These are phyloP conservation scores for Lepidotrigona ventralis DNA, from an alignment of 1,140 invertebrate species.

Conservation along the genomic window DNA sequence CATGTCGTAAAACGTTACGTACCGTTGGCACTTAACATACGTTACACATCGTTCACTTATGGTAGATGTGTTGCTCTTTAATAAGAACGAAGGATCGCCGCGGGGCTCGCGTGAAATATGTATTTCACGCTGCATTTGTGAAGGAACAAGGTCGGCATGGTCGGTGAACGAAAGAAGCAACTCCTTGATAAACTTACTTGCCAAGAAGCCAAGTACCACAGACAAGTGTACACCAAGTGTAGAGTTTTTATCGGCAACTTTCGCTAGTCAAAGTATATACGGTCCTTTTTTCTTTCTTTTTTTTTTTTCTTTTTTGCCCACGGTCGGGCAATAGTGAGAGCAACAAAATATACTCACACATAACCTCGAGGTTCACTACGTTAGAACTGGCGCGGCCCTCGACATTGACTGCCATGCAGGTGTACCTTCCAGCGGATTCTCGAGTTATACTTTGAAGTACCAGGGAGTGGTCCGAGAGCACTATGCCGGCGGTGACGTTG, in stretches of 20 bases:
- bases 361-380: constrained; percentile 80
- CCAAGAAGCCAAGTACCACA: no score
- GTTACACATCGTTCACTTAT: not conserved
- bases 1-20: no score
- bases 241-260: not conserved
- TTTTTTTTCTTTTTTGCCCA: not conserved
- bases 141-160: not conserved
- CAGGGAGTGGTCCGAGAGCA: constrained; percentile 82
- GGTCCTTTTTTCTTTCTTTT: not conserved
- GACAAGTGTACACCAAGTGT: not conserved
- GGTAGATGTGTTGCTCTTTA: no score
- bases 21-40: no score
- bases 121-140: not conserved
- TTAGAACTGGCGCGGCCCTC: constrained; percentile 83
- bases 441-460: constrained; percentile 83
- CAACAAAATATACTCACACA: constrained; percentile 80
- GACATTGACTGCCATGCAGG: constrained; percentile 81
- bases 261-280: not conserved
- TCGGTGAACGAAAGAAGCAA: no score
- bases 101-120: not conserved
- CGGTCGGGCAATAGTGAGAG: not conserved
- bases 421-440: constrained; percentile 82
- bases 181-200: not conserved
- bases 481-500: constrained; percentile 81
- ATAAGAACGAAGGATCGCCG: not conserved